Conservation (phyloP, 2,797 vertebrate genomes). For the Scolopax rusticola region DNA sequence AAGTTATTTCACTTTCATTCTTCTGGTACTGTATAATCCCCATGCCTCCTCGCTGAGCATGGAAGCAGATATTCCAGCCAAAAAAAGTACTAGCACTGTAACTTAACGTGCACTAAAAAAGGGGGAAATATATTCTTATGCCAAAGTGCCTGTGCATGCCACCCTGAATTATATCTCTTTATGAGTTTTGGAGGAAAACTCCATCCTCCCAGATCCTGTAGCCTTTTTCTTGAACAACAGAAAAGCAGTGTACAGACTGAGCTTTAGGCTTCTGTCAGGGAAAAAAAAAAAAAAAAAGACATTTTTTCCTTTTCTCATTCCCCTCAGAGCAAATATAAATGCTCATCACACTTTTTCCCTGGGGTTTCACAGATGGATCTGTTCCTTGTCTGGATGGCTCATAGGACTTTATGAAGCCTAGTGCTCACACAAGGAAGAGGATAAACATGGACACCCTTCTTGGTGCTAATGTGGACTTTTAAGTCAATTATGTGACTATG, state of each 20-base stretch:
- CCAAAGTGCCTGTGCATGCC: background rate
- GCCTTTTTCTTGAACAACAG: background rate
- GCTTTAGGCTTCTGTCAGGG: background rate
- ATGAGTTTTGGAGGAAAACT: background rate
- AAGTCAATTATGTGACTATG: background rate
- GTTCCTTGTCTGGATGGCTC: background rate
- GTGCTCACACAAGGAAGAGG: background rate
- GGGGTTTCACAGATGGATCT: background rate
- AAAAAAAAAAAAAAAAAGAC: background rate
- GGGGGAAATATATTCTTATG: background rate
- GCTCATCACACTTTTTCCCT: background rate
- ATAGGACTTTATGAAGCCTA: background rate
- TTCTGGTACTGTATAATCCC: background rate
- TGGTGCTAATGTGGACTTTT: background rate
- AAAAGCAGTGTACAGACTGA: background rate
- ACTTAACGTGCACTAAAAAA: background rate
- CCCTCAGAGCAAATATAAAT: background rate
- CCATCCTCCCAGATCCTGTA: background rate
- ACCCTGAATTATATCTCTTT: background rate
- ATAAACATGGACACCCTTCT: background rate
- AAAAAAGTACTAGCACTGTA: background rate
- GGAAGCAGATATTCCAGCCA: background rate
- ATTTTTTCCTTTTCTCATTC: background rate
- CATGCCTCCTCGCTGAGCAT: rapidly evolving
- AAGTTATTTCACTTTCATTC: background rate